These are phyloP conservation scores for Microcaecilia unicolor DNA, from an alignment of 2,797 vertebrate species.

Conservation along the genomic window DNA sequence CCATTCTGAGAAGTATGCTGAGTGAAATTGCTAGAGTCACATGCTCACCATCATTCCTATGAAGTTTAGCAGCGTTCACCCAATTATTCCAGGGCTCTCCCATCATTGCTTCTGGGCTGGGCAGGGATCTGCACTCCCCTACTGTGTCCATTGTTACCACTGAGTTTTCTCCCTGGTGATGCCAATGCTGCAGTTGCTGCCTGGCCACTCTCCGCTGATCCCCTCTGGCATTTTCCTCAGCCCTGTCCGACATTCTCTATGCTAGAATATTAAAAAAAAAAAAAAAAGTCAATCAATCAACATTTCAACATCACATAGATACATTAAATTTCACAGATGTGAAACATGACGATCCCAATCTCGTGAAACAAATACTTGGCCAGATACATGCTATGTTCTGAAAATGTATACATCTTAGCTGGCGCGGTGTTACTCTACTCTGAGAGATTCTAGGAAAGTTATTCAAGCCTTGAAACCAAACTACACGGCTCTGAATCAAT, in stretches of 20 bases:
- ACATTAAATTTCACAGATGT: too few relatives aligned
- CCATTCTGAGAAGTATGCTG: background rate
- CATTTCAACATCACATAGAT: too few relatives aligned
- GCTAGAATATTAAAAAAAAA: conserved; percentile 88
- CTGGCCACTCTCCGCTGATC: conserved; percentile 85
- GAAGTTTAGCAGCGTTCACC: conserved; percentile 90
- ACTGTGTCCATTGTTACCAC: conserved; percentile 85
- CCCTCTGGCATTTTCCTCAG: conserved; percentile 96
- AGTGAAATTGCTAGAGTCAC: background rate
- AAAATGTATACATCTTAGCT: too few relatives aligned
- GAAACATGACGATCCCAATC: too few relatives aligned
- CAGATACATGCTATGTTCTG: too few relatives aligned
- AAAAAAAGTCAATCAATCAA: conserved; percentile 38
- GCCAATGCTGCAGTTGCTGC: conserved; percentile 73
- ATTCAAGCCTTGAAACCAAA: too few relatives aligned
- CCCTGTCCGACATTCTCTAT: conserved; percentile 99
- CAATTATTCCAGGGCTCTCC: conserved; percentile 94
- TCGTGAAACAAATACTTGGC: too few relatives aligned
- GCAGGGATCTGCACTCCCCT: conserved; percentile 87
- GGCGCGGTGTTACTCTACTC: too few relatives aligned
- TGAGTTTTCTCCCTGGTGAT: conserved; percentile 41
- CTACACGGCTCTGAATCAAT: too few relatives aligned
- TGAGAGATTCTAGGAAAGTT: too few relatives aligned
- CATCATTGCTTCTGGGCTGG: conserved; percentile 90
- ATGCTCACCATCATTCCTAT: conserved; percentile 87